These are phyloP conservation scores for Parnassius orleans DNA, from an alignment of 2,888 invertebrate species.

Conservation along the genomic window DNA sequence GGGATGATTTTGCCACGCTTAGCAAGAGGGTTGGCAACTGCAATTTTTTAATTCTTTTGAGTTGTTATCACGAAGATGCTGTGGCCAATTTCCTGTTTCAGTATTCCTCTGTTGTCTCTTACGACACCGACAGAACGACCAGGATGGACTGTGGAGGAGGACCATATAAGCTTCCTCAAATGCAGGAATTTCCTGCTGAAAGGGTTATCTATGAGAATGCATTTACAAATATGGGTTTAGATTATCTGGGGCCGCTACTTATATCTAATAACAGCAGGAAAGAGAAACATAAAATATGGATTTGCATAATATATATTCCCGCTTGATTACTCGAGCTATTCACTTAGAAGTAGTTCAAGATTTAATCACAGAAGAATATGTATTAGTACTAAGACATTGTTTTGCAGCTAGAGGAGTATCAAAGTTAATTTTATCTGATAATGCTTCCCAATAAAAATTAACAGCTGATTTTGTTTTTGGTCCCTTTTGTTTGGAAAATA, in stretches of 20 bases:
- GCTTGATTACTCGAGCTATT: not conserved
- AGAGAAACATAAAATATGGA: too few species aligned
- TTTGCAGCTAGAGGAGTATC: not conserved
- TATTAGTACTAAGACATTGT: not conserved
- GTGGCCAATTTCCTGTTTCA: too few species aligned
- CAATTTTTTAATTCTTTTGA: too few species aligned
- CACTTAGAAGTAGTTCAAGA: not conserved
- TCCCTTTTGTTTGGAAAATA: not conserved
- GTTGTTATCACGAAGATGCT: too few species aligned
- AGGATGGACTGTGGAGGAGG: not conserved
- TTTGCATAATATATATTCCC: not conserved
- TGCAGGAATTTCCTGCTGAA: too few species aligned
- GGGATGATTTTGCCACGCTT: too few species aligned
- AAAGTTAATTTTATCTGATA: not conserved
- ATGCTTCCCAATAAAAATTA: not conserved
- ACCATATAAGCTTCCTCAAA: too few species aligned
- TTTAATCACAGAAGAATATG: not conserved
- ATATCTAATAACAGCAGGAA: not conserved
- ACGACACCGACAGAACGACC: too few species aligned
- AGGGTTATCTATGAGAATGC: too few species aligned
- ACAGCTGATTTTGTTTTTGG: not conserved
- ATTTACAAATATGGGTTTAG: too few species aligned
- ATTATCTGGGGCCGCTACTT: too few species aligned
- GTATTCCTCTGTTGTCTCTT: not conserved
- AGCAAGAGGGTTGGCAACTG: too few species aligned